Conservation (phyloP, 1,140 invertebrate genomes). For the Gryllus bimaculatus region DNA sequence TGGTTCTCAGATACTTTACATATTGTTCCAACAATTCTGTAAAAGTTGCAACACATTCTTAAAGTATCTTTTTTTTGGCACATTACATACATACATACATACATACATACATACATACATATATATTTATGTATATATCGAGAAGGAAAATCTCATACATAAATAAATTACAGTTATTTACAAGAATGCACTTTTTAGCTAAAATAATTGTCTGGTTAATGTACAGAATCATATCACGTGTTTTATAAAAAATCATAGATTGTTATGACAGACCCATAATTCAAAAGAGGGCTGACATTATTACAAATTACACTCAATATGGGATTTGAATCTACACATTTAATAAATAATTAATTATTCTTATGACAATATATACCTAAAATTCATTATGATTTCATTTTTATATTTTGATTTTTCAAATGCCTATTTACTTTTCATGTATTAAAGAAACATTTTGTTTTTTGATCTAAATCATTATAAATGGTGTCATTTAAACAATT, state of each 20-base stretch:
- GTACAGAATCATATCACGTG: background rate
- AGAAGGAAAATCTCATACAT: background rate
- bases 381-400: background rate
- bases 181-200: background rate
- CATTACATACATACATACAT: background rate
- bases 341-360: background rate
- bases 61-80: background rate
- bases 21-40: background rate
- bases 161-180: constrained; percentile 6
- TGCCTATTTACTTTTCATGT: no score
- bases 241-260: background rate
- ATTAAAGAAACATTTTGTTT: no score
- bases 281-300: background rate
- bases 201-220: constrained; percentile 6
- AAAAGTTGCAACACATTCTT: background rate
- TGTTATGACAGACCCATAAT: background rate
- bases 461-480: no score
- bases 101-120: background rate
- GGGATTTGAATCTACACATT: background rate
- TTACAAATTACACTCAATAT: background rate
- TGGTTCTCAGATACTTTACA: background rate
- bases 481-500: background rate
- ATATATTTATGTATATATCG: background rate
- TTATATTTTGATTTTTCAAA: background rate
- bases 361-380: background rate